phyloP scores from a whole-genome alignment of 1,140 invertebrate genomes.

The Micrasema minimum region DNA sequence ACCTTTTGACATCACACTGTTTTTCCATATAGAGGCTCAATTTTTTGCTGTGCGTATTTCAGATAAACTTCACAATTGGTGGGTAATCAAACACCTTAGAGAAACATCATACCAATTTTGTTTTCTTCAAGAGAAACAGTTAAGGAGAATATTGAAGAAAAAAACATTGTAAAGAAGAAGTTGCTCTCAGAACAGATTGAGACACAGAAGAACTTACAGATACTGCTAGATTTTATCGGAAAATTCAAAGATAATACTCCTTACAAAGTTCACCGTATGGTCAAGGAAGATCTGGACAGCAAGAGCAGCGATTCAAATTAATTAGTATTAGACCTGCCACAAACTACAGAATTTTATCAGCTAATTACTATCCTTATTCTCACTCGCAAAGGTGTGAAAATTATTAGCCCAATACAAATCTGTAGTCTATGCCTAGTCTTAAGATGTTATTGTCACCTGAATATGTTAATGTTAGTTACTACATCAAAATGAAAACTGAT shows the following conservation, averaged over 20 bases:
- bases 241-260: slow-evolving; percentile 65
- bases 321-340: background rate
- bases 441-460: no score
- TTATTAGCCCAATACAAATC: no score
- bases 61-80: slow-evolving; percentile 16
- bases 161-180: slow-evolving; percentile 62
- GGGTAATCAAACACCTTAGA: slow-evolving; percentile 64
- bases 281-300: slow-evolving; percentile 56
- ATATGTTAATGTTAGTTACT: no score
- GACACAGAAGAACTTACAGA: slow-evolving; percentile 63
- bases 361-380: no score
- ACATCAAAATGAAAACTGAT: no score
- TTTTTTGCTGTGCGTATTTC: no score
- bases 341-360: no score
- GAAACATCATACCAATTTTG: no score
- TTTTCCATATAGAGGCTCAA: no score
- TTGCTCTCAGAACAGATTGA: slow-evolving; percentile 64
- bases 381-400: no score
- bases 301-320: slow-evolving; percentile 27
- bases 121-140: slow-evolving; percentile 62
- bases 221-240: slow-evolving; percentile 64
- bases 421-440: no score
- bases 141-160: slow-evolving; percentile 64
- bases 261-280: slow-evolving; percentile 50
- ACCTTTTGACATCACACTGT: no score